A percentile compares a stretch with the other conserved stretches of the same genome.
Evolutionary conservation across 2,113 vertebrate genomes (phyloP).

Genomic region (Nasalis larvatus): DNA sequence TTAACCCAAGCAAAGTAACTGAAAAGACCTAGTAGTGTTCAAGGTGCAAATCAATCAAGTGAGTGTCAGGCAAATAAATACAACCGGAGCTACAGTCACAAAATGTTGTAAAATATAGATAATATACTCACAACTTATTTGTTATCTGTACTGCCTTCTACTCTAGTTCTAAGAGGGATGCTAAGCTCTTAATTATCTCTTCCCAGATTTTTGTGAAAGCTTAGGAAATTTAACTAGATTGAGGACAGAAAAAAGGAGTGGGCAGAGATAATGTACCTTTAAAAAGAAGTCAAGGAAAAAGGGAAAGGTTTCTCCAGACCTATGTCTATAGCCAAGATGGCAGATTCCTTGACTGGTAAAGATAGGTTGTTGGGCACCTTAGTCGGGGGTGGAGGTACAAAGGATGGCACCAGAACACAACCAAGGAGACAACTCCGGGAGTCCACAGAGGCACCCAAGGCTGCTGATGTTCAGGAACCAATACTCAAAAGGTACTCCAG

Average conservation of each 20-base stretch:
- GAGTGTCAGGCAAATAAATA: not conserved
- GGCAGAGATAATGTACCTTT: not conserved
- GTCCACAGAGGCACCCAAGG: not conserved
- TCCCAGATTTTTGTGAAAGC: not conserved
- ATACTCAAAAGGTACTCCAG: not conserved
- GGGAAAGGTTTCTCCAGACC: not conserved
- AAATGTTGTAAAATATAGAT: not conserved
- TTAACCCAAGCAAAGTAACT: slow-evolving; percentile 28
- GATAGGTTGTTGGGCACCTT: not conserved
- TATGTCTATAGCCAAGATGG: not conserved
- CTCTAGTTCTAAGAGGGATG: not conserved
- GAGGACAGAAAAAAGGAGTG: not conserved
- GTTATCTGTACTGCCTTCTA: not conserved
- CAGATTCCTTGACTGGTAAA: not conserved
- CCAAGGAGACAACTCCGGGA: not conserved
- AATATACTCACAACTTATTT: not conserved
- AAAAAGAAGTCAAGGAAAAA: not conserved
- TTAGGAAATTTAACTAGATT: slow-evolving; percentile 1
- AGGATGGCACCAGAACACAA: not conserved
- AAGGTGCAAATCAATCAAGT: slow-evolving; percentile 18
- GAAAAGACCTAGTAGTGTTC: slow-evolving; percentile 31
- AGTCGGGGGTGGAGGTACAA: not conserved
- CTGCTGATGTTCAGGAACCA: not conserved
- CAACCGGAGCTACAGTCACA: not conserved
- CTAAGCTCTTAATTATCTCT: not conserved